Evolutionary conservation across 2,797 vertebrate species (phyloP).

Genomic region (Balearica regulorum): DNA sequence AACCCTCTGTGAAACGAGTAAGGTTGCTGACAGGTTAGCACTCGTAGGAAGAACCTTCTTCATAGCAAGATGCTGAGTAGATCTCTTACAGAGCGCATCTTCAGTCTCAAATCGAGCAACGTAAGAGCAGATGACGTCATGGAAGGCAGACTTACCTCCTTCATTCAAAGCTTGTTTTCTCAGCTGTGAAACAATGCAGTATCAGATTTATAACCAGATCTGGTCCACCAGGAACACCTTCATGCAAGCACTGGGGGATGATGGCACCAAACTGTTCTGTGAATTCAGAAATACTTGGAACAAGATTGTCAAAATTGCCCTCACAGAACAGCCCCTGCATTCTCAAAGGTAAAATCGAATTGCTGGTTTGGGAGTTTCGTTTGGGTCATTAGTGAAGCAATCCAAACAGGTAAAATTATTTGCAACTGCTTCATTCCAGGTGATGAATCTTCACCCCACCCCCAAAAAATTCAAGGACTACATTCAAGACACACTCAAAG

Average conservation of each 20-base stretch:
- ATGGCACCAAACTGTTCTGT: neutral
- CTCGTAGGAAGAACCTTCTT: neutral
- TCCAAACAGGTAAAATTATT: neutral
- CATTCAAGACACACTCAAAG: neutral
- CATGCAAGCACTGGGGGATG: neutral
- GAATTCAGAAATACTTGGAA: neutral
- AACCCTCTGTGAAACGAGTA: neutral
- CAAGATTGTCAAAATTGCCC: neutral
- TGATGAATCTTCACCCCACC: neutral
- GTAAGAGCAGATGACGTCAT: neutral
- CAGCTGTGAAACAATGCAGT: rapidly evolving
- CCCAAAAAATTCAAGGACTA: neutral
- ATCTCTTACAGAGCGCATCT: neutral
- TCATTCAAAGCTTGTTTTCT: neutral
- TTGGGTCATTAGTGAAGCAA: neutral
- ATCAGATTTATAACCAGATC: neutral
- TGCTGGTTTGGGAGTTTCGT: neutral
- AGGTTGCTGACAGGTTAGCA: neutral
- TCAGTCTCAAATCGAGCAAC: neutral
- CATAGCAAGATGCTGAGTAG: neutral
- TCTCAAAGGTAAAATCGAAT: neutral
- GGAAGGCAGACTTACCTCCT: neutral
- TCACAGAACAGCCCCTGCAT: neutral
- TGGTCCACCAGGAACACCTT: neutral
- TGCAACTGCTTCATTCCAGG: neutral